Evolutionary conservation across 1,140 invertebrate species (phyloP), one percentile per base, ranked within the genome.

Genomic region (Elysia chlorotica): DNA sequence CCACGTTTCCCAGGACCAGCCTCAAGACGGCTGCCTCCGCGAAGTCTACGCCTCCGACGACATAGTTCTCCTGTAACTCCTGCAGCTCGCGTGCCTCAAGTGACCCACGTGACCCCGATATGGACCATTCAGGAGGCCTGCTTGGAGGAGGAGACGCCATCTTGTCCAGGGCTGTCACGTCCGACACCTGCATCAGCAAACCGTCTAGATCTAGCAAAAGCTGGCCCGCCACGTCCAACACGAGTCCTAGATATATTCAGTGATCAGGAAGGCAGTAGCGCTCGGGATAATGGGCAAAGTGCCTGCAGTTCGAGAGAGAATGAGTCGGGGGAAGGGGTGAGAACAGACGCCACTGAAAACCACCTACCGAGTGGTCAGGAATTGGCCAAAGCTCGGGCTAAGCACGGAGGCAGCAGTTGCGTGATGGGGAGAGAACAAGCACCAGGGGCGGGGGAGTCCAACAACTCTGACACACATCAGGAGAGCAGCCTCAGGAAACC

Each of bases 41-140:
- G 67, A 70, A 70, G 56, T 70, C 31, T 70, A 33, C 67, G 67
- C 67, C 31, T 70, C 67, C 33, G 67, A 70, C 67, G 67, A 70
- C 67, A 70, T 70, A 70, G 67, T 70, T 30, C 67, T 70, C 67
- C 67, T 70, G 14, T 70, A 59, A 25, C 31, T 2, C n/a, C n/a
- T n/a, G n/a, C n/a, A n/a, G n/a, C n/a, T n/a, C n/a, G n/a, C n/a
- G n/a, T n/a, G n/a, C n/a, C n/a, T n/a, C n/a, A n/a, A n/a, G n/a
- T n/a, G n/a, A n/a, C n/a, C n/a, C n/a, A n/a, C n/a, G n/a, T n/a
- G n/a, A n/a, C n/a, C n/a, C n/a, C n/a, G n/a, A 70, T 70, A 31
- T 70, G 54, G 54, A 70, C 67, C 5, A 70, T 70, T 21, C 33
- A 53, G 0, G 67, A 70, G 23, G 57, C 67, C 35, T 70, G 33